Percentiles rank a stretch among this genome's conserved stretches.
phyloP scores from a whole-genome alignment of 2,888 invertebrate genomes.

The Pristionchus arcanus region DNA sequence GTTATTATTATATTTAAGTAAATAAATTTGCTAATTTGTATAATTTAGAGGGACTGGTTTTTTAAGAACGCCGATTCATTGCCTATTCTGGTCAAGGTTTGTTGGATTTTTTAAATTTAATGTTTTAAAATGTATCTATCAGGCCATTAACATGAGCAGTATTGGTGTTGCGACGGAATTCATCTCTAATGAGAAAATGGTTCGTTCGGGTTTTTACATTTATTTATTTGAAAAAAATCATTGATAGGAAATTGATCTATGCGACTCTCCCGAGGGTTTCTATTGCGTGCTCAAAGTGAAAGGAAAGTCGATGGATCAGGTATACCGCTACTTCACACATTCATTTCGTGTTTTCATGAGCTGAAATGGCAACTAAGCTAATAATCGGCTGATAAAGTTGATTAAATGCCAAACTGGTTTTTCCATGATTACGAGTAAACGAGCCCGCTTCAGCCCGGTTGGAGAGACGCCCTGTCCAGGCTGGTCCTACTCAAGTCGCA shows the following conservation, averaged over 20 bases:
- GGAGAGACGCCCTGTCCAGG: neutral
- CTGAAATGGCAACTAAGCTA: too few species aligned
- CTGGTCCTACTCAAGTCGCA: neutral
- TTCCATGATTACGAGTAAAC: too few species aligned
- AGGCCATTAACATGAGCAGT: neutral
- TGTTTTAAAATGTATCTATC: too few species aligned
- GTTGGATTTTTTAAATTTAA: too few species aligned
- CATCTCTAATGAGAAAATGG: neutral
- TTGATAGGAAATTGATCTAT: neutral
- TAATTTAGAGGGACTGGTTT: constrained; percentile 3
- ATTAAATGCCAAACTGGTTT: too few species aligned
- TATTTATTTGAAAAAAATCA: neutral
- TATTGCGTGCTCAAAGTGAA: constrained; percentile 44
- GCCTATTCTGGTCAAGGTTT: constrained; percentile 27
- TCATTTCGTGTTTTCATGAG: too few species aligned
- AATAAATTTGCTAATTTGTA: neutral
- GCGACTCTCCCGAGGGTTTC: neutral
- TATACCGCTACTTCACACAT: too few species aligned
- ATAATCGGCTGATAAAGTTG: too few species aligned
- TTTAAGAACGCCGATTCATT: neutral
- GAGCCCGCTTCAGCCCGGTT: neutral
- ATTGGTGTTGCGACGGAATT: neutral
- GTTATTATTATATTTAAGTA: neutral
- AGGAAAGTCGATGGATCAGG: constrained; percentile 9
- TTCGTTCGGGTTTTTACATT: neutral